Base-by-base conservation (phyloP, 2,797 vertebrate genomes). In the Chromis chromis region DNA sequence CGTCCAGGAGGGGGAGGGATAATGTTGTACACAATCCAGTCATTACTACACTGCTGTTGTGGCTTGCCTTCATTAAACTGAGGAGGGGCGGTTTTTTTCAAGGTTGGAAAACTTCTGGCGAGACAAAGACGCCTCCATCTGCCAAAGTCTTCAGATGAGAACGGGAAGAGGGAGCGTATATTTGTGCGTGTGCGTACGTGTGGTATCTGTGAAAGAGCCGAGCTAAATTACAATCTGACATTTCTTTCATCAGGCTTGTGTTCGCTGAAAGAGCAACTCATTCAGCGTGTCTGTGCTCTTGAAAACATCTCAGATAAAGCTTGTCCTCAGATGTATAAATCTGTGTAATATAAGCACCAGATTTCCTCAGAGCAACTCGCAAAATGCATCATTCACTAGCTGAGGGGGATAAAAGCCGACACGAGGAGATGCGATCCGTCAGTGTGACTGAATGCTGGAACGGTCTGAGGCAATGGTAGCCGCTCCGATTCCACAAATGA, bases 21-120 rank as follows among this genome's bases (percentile, higher is more conserved):
- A 88, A 92, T 89, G 90, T 89, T 93, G 86, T 91, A 91, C 92
- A 93, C 91, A 91, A 92, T 91, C 88, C 87, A 88, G 90, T 92
- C 92, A 92, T 92, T 93, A 94, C 86, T 75, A 83, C 83, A 80
- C 84, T 60, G 80, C 88, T 93, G 91, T 90, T 92, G 92, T 89
- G 92, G 89, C 72, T 89, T 55, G 83, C 83, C 85, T 90, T 94
- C 89, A 94, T 94, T 95, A 93, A 87, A 91, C 70, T 72, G 76
- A 89, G 85, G 78, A 89, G 83, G 79, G 78, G 66, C 36, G 70
- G 80, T 74, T 86, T 90, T n/a, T 91, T 91, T 84, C 82, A 89
- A 88, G 88, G 90, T 87, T 84, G 84, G 88, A 91, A 89, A 91
- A 89, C 82, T 91, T 89, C 85, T 83, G 78, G 49, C 8, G 55